Evolutionary conservation across 2,888 invertebrate species (phyloP).

Genomic region (Cybosia mesomella): DNA sequence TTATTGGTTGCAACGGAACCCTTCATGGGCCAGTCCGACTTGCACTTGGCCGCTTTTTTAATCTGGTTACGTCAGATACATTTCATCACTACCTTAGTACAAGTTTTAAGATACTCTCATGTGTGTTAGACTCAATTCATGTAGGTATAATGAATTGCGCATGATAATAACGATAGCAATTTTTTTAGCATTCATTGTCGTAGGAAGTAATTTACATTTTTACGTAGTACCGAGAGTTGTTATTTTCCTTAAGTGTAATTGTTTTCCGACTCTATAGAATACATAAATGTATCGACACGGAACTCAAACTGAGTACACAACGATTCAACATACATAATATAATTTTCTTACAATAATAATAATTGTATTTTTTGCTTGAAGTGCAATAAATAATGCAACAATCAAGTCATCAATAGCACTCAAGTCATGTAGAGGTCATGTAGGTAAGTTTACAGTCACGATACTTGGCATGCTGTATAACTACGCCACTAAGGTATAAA

Average conservation of each 20-base stretch:
- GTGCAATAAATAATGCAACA: not conserved
- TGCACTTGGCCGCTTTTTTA: no score
- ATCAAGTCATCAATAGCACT: not conserved
- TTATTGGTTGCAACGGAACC: no score
- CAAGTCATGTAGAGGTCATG: not conserved
- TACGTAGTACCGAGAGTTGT: no score
- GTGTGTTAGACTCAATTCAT: not conserved
- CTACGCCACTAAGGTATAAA: not conserved
- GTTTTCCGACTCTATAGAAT: not conserved
- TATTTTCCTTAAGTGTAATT: not conserved
- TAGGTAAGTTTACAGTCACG: not conserved
- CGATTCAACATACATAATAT: constrained; percentile 1
- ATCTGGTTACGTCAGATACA: not conserved
- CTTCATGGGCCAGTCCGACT: no score
- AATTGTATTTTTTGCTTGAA: not conserved
- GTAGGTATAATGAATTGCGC: not conserved
- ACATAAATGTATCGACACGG: not conserved
- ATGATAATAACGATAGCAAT: not conserved
- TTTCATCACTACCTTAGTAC: not conserved
- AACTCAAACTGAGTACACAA: not conserved
- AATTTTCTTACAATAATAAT: not conserved
- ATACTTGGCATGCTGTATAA: not conserved
- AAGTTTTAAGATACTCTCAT: not conserved
- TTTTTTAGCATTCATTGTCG: not conserved
- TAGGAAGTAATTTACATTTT: not conserved